Base-by-base conservation (phyloP, 2,888 invertebrate genomes). In the Microplitis manilae region DNA sequence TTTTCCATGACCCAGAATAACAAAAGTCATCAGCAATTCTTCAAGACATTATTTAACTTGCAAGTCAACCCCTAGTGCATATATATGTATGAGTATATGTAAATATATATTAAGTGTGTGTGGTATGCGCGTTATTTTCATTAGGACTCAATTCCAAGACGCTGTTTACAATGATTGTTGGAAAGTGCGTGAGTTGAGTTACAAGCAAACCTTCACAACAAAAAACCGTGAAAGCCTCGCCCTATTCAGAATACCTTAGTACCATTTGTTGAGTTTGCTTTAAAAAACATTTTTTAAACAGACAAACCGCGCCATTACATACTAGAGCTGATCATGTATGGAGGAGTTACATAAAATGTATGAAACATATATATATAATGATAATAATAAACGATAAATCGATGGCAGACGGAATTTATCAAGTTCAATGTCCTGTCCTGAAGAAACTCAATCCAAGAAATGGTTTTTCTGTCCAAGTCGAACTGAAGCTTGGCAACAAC, bases 1-100 rank as follows among this genome's bases (percentile, higher is more conserved):
- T 75, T 75, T 75, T 75, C 30, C 75, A 41, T 76, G 59, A 67
- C 76, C 71, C 67, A 72, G 67, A 76, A 50, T 50, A 13, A 50
- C n/a, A n/a, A 2, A 71, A 60, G 41, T 40, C 40, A 59, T 7
- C 15, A 8, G 70, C 15, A 17, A 59, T 17, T 41, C 41, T 38
- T 39, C 9, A 68, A 50, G 40, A 15, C 40, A 68, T 17, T 15
- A 62, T 15, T 62, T 62, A 17, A 62, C 62, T 62, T 17, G 62
- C 7, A n/a, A 65, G 65, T 13, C 65, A 9, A 30, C 65, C 65
- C 65, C 30, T 65, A 65, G 38, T 65, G 13, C 17, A 17, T 62
- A 62, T n/a, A 39, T 13, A 40, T 39, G 30, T 6, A 39, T 13
- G 15, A n/a, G 30, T 6, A 17, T 62, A 15, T n/a, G 9, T 13